Evolutionary conservation across 2,888 invertebrate genomes (phyloP).

Genomic region (Drymonia ruficornis): DNA sequence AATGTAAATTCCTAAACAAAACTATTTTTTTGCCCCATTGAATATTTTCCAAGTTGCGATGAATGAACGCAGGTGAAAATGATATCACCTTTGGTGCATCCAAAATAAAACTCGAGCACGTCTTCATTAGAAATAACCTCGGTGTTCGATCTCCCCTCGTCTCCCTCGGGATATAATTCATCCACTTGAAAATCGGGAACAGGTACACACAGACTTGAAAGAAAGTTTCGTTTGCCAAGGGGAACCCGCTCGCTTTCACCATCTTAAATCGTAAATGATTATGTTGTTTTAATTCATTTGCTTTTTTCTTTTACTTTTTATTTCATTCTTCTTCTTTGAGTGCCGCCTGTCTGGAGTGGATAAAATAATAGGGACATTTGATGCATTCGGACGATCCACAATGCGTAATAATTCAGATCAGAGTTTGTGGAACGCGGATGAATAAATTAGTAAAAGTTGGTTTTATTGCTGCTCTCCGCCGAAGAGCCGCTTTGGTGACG

Average conservation of each 20-base stretch:
- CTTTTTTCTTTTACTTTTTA: constrained; percentile 74
- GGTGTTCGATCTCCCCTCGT: constrained; percentile 66
- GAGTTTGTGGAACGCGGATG: constrained; percentile 50
- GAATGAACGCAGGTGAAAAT: constrained; percentile 64
- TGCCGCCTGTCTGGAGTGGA: constrained; percentile 81
- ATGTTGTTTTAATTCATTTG: constrained; percentile 84
- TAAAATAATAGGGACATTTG: constrained; percentile 57
- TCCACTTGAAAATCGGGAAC: constrained; percentile 81
- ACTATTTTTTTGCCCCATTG: constrained; percentile 3
- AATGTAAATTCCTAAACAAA: constrained; percentile 25
- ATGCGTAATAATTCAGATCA: constrained; percentile 42
- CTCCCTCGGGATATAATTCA: constrained; percentile 81
- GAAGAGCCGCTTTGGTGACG: constrained; percentile 34
- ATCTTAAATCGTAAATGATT: constrained; percentile 81
- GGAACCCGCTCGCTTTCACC: constrained; percentile 70
- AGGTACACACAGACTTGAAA: constrained; percentile 81
- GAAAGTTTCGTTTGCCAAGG: constrained; percentile 81
- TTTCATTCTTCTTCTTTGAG: constrained; percentile 71
- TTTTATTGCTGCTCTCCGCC: constrained; percentile 46
- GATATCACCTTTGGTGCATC: constrained; percentile 66
- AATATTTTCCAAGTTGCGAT: constrained; percentile 20
- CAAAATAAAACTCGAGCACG: constrained; percentile 73
- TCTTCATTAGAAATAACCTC: constrained; percentile 78
- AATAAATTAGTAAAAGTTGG: constrained; percentile 58
- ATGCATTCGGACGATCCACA: constrained; percentile 45